phyloP scores from a whole-genome alignment of 2,888 invertebrate species.

The Leptothorax acervorum region DNA sequence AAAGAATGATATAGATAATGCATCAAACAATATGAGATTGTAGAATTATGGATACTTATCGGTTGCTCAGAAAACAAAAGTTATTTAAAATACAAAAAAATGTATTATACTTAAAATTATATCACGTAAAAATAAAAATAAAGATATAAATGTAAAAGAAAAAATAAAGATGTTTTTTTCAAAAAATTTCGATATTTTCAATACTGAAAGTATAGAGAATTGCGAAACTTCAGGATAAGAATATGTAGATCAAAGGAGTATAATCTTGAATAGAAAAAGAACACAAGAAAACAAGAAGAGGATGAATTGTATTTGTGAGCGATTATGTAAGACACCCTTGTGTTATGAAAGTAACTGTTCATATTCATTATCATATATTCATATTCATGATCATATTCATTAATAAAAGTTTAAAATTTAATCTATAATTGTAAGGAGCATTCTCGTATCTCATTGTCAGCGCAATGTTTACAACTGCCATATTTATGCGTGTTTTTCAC shows the following conservation, averaged over 20 bases:
- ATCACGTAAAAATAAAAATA: too few relatives aligned
- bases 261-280: not conserved
- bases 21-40: slow-evolving; percentile 29
- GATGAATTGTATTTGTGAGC: not conserved
- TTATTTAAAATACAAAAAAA: too few relatives aligned
- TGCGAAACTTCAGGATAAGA: not conserved
- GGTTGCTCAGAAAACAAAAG: too few relatives aligned
- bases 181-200: not conserved
- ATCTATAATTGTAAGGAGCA: not conserved
- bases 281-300: not conserved
- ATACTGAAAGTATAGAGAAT: not conserved
- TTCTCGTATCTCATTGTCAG: not conserved
- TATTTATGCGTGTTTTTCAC: not conserved
- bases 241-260: not conserved
- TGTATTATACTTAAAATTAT: too few relatives aligned
- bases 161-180: too few relatives aligned
- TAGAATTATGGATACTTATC: not conserved
- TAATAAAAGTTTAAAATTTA: not conserved
- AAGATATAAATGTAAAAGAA: too few relatives aligned
- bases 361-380: not conserved
- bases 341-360: not conserved
- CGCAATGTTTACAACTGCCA: not conserved
- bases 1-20: too few relatives aligned
- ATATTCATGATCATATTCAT: not conserved
- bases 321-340: not conserved